Evolutionary conservation across 2,888 invertebrate genomes (phyloP), one percentile per base, ranked within the genome.

Genomic region (Oscheius sp.): DNA sequence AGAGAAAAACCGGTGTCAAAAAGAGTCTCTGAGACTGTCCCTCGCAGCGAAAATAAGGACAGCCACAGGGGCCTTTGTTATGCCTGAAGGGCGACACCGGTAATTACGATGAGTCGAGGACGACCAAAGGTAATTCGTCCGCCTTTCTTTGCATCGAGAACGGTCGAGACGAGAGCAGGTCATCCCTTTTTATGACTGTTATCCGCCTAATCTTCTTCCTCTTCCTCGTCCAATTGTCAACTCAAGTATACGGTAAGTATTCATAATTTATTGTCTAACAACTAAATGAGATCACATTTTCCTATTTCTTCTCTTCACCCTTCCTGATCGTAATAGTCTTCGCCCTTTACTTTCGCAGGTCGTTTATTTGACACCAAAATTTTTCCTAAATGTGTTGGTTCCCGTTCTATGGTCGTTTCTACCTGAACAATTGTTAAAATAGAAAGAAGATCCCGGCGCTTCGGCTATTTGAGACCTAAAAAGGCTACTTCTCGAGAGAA

Each of bases 401-500:
- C 35, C 35, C 9, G 9, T 3, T 35, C 9, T 35, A 35, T 6
- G 9, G 9, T 35, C 9, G 35, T n/a, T n/a, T 41, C 21, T 41
- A 58, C 59, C 59, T 21, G 43, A 56, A 27, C 69, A 70, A 12
- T 58, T 56, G 21, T 70, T 70, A n/a, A 16, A 35, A 43, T 58
- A 70, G 59, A 70, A 70, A 23, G 21, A 58, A 6, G 69, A 56
- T 7, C 55, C 55, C 7, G 45, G 55, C 3, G 53, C 27, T 1
- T 53, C 43, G 1, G 69, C 41, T 21, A 69, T 9, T 35, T 55
- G 69, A 18, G 13, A 25, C 9, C 68, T 68, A 29, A 12, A 27
- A 52, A 1, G 12, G 46, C 16, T 45, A n/a, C 18, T 29, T 52
- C 3, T 53, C 16, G 18, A 1, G 12, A 6, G 2, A 53, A 35